phyloP scores from a whole-genome alignment of 2,113 vertebrate species.

The Atrichornis clamosus region DNA sequence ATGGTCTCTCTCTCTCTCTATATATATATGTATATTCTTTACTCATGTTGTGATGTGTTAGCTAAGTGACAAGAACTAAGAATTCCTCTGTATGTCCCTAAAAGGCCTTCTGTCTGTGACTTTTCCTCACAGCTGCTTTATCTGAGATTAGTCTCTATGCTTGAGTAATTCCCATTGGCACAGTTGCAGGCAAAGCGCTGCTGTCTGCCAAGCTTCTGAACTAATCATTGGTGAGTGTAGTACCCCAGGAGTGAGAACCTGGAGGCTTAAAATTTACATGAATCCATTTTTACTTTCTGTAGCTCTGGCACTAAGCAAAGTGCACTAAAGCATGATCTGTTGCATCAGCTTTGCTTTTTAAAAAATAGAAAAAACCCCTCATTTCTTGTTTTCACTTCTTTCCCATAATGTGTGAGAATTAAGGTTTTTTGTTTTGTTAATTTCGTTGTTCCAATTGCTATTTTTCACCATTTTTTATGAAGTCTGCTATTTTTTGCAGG shows the following conservation, averaged over 20 bases:
- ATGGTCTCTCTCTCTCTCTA: background rate
- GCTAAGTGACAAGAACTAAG: background rate
- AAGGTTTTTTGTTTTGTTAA: background rate
- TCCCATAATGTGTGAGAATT: background rate
- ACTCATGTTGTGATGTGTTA: background rate
- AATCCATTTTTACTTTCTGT: slow-evolving; percentile 9
- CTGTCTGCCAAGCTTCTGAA: slow-evolving; percentile 54
- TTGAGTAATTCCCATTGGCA: slow-evolving; percentile 49
- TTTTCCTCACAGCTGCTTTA: slow-evolving; percentile 27
- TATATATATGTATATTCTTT: background rate
- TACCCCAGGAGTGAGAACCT: slow-evolving; percentile 46
- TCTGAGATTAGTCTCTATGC: slow-evolving; percentile 8
- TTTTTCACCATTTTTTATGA: background rate
- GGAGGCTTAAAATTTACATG: slow-evolving; percentile 44
- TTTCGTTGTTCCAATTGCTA: background rate
- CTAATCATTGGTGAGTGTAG: slow-evolving; percentile 44
- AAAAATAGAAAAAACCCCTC: background rate
- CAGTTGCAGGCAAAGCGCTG: slow-evolving; percentile 19
- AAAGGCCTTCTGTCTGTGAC: slow-evolving; percentile 22
- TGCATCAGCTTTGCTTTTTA: background rate
- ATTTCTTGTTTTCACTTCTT: background rate
- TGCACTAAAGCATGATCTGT: background rate
- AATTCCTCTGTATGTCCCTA: background rate
- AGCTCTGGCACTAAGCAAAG: background rate
- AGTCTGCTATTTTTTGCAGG: background rate